Conservation (phyloP, 2,888 invertebrate species). For the Phragmatobia fuliginosa region DNA sequence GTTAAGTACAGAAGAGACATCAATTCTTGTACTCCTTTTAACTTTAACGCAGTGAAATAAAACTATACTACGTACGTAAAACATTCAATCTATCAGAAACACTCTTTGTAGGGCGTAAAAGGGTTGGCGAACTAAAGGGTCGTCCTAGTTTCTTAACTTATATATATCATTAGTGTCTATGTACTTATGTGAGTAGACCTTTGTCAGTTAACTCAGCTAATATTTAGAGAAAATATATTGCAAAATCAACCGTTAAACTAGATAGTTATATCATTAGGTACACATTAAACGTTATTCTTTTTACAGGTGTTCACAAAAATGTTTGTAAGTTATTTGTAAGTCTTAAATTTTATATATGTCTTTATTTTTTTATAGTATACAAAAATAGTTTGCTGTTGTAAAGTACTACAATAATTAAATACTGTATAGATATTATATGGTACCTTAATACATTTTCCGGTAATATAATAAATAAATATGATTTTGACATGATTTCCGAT, state of each 20-base stretch:
- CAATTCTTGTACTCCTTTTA: not conserved
- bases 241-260: not conserved
- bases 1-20: not conserved
- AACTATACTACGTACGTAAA: not conserved
- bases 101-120: conserved; percentile 2
- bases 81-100: conserved; percentile 4
- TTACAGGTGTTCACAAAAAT: not conserved
- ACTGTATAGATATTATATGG: too few species aligned
- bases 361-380: too few species aligned
- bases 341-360: too few species aligned
- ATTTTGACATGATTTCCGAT: not conserved
- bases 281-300: not conserved
- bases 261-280: not conserved
- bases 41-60: not conserved
- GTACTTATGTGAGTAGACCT: conserved; percentile 1
- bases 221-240: not conserved
- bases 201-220: not conserved
- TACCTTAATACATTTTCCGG: not conserved
- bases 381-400: too few species aligned
- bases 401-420: not conserved
- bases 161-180: conserved; percentile 8
- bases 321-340: too few species aligned
- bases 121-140: conserved; percentile 12
- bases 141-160: conserved; percentile 14
- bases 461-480: not conserved